Percentiles rank a stretch among this genome's conserved stretches.
These are phyloP conservation scores for Trichogramma pretiosum DNA, from an alignment of 1,140 invertebrate genomes.

Conservation along the genomic window DNA sequence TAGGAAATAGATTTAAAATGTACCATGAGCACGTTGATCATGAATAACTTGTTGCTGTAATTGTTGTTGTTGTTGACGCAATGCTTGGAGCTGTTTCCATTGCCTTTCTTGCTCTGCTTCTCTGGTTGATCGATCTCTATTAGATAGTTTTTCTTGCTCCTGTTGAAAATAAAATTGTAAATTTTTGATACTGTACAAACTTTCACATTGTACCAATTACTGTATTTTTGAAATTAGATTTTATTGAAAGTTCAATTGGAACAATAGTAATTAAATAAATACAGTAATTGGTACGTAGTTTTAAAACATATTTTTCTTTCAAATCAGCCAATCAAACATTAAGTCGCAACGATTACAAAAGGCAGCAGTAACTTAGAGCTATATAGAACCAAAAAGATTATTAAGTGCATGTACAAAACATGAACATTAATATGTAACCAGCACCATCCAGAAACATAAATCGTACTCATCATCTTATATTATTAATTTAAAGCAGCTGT, in stretches of 20 bases:
- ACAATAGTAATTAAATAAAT: no score
- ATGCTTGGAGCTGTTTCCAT: slow-evolving; percentile 78
- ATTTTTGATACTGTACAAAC: not conserved
- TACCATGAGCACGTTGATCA: slow-evolving; percentile 65
- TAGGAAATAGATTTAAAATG: no score
- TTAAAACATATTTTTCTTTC: slow-evolving; percentile 2
- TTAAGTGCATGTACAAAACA: slow-evolving; percentile 19
- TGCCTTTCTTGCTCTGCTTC: slow-evolving; percentile 77
- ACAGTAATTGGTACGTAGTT: no score
- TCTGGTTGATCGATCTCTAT: slow-evolving; percentile 55
- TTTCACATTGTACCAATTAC: no score
- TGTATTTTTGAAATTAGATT: no score
- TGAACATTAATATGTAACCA: slow-evolving; percentile 29
- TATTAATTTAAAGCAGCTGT: slow-evolving; percentile 6
- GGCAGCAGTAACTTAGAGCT: slow-evolving; percentile 10
- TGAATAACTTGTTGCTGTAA: slow-evolving; percentile 72
- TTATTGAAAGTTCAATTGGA: no score
- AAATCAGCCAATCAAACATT: slow-evolving; percentile 29
- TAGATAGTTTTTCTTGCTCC: slow-evolving; percentile 61
- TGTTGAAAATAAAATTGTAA: slow-evolving; percentile 31
- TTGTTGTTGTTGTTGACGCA: slow-evolving; percentile 69
- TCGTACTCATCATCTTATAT: no score
- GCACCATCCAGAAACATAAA: slow-evolving; percentile 33
- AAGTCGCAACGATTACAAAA: slow-evolving; percentile 14
- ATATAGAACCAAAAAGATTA: slow-evolving; percentile 17